Evolutionary conservation across 2,888 invertebrate genomes (phyloP).

Genomic region (Gasteruption jaculator): DNA sequence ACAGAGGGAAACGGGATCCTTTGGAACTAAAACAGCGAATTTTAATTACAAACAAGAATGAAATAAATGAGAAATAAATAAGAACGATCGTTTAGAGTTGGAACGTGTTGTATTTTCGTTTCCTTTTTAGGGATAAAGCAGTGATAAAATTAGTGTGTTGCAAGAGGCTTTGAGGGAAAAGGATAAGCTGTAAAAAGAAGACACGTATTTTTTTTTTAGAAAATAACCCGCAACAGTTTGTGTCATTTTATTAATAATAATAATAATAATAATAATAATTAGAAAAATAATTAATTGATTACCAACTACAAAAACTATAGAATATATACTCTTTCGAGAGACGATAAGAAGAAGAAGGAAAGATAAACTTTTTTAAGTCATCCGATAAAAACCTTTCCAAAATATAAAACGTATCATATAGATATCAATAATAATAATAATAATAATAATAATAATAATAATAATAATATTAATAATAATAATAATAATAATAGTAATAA

Average conservation of each 20-base stretch:
- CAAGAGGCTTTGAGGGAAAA: neutral
- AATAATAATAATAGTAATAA: constrained; percentile 25
- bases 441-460: constrained; percentile 29
- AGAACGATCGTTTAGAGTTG: too few relatives aligned
- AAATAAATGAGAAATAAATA: too few relatives aligned
- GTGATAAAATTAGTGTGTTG: neutral
- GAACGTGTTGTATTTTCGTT: neutral
- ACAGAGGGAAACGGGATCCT: too few relatives aligned
- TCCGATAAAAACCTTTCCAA: constrained; percentile 31
- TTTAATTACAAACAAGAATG: too few relatives aligned
- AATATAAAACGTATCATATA: constrained; percentile 31
- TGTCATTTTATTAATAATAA: constrained; percentile 37
- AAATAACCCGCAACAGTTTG: constrained; percentile 43
- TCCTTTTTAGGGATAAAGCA: constrained; percentile 1
- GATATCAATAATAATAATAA: constrained; percentile 34
- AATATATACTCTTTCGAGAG: too few relatives aligned
- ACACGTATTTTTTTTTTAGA: constrained; percentile 23
- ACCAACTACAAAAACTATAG: constrained; percentile 24
- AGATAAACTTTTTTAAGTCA: too few relatives aligned
- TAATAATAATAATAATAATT: constrained; percentile 32
- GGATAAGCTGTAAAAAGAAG: neutral
- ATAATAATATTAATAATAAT: constrained; percentile 24
- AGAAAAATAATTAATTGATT: constrained; percentile 23
- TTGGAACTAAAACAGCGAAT: too few relatives aligned
- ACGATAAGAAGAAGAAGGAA: too few relatives aligned